A percentile compares a stretch with the other conserved stretches of the same genome.
Conservation (phyloP, 2,888 invertebrate genomes). For the Harmothoe impar region DNA sequence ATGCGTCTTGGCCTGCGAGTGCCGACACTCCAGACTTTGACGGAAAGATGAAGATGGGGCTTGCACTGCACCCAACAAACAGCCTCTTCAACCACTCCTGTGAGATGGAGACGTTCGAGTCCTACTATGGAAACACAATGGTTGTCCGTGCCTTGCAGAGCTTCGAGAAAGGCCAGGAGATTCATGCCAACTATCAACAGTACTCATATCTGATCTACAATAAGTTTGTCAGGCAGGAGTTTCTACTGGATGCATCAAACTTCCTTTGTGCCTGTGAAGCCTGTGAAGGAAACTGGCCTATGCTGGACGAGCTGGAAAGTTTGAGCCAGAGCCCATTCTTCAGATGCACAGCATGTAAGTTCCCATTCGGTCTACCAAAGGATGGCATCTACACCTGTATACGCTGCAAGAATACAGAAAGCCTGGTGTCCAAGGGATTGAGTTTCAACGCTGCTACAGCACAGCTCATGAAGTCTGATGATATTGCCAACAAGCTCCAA, state of each 20-base stretch:
- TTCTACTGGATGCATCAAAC: conserved; percentile 86
- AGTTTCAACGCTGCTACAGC: no score
- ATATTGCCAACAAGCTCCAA: no score
- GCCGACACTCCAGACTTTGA: conserved; percentile 79
- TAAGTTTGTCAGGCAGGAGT: no score
- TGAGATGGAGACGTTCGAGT: conserved; percentile 90
- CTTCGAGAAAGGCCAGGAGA: conserved; percentile 88
- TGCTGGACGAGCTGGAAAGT: conserved; percentile 75
- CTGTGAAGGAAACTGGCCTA: conserved; percentile 85
- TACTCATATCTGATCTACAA: not conserved
- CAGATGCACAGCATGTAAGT: conserved; percentile 77
- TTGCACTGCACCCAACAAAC: conserved; percentile 86
- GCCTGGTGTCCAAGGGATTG: conserved; percentile 63
- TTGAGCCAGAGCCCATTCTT: conserved; percentile 75
- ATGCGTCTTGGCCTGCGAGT: conserved; percentile 89
- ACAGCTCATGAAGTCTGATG: no score
- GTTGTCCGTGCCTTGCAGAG: conserved; percentile 88
- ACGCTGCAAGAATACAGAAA: not conserved
- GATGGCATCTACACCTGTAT: not conserved
- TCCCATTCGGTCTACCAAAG: conserved; percentile 72
- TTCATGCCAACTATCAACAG: no score
- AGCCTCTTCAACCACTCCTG: conserved; percentile 97
- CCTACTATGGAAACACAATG: conserved; percentile 89
- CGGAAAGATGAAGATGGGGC: conserved; percentile 73
- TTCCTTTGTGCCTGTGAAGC: conserved; percentile 91